Conservation (phyloP, 2,888 invertebrate species). For the Patella depressa region DNA sequence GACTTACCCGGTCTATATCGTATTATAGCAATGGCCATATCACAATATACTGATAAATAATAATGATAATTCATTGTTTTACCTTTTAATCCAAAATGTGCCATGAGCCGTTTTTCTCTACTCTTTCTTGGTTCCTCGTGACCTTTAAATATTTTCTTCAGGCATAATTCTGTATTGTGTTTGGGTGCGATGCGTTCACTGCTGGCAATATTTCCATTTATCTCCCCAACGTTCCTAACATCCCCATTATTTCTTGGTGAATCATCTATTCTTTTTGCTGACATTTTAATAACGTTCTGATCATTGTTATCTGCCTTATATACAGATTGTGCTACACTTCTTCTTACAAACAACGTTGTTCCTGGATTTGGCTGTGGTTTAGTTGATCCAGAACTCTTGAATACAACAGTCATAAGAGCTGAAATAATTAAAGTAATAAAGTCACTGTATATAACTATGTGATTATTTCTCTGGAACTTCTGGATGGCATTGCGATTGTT, state of each 20-base stretch:
- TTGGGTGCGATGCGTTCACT: neutral
- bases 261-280: neutral
- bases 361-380: conserved; percentile 50
- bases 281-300: neutral
- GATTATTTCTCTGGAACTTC: too few relatives aligned
- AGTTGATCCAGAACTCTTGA: conserved; percentile 50
- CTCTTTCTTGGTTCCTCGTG: conserved; percentile 43
- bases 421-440: conserved; percentile 16
- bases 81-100: conserved; percentile 62
- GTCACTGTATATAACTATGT: too few relatives aligned
- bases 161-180: conserved; percentile 33
- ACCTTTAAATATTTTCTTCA: conserved; percentile 32
- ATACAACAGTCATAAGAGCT: conserved; percentile 60
- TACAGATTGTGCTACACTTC: neutral
- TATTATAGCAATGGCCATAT: too few relatives aligned
- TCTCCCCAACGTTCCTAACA: neutral
- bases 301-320: neutral
- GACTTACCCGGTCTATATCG: too few relatives aligned
- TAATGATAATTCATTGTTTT: neutral
- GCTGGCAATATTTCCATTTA: neutral
- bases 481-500: too few relatives aligned
- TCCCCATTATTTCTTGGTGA: neutral
- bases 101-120: conserved; percentile 52
- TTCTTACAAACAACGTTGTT: conserved; percentile 52
- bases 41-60: too few relatives aligned